Conservation (phyloP, 2,888 invertebrate genomes). For the Electrophaes corylata region DNA sequence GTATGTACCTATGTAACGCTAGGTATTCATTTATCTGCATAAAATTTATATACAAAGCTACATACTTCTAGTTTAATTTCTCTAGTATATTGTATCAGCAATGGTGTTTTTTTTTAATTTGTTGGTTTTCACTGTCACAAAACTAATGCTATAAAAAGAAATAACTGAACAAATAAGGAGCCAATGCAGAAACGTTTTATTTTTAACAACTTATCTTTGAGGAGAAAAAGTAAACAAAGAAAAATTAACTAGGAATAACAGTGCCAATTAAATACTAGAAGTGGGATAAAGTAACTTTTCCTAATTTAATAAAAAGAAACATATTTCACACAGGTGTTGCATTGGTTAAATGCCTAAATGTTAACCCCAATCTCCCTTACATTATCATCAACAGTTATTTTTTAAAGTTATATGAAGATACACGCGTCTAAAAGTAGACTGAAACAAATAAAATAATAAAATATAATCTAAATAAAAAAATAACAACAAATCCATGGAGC, state of each 20-base stretch:
- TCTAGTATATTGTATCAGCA: slow-evolving; percentile 39
- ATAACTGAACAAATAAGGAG: slow-evolving; percentile 63
- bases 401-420: slow-evolving; percentile 62
- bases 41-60: slow-evolving; percentile 66
- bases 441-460: slow-evolving; percentile 73
- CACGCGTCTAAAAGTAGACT: slow-evolving; percentile 67
- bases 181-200: slow-evolving; percentile 76
- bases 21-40: slow-evolving; percentile 47
- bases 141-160: slow-evolving; percentile 39
- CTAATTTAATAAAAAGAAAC: slow-evolving; percentile 44
- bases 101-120: slow-evolving; percentile 23
- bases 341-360: slow-evolving; percentile 38
- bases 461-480: slow-evolving; percentile 73
- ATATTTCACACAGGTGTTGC: slow-evolving; percentile 39
- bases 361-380: slow-evolving; percentile 50
- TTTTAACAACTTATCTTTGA: slow-evolving; percentile 72
- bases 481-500: slow-evolving; percentile 69
- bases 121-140: not conserved
- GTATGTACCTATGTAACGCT: slow-evolving; percentile 41
- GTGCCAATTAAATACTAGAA: slow-evolving; percentile 75
- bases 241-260: slow-evolving; percentile 77
- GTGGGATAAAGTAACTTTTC: slow-evolving; percentile 54
- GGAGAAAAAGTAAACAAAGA: slow-evolving; percentile 67
- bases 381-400: slow-evolving; percentile 58
- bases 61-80: slow-evolving; percentile 35